A percentile compares a stretch with the other conserved stretches of the same genome.
These are phyloP conservation scores for Spialia ferax DNA, from an alignment of 2,888 invertebrate genomes.

Conservation along the genomic window DNA sequence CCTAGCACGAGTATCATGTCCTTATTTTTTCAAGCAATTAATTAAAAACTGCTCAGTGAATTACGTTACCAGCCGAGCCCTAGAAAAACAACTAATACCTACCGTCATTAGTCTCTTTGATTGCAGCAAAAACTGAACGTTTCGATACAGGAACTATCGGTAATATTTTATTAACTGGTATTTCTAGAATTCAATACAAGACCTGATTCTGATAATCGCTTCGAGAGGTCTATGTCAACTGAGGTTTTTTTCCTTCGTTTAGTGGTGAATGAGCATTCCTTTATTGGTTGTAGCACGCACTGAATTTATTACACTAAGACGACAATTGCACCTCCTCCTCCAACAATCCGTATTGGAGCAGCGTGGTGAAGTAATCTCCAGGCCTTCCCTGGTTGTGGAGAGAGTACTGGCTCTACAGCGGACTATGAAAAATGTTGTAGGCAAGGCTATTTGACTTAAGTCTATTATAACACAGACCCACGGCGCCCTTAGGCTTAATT, in stretches of 20 bases:
- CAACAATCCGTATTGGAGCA: too few relatives aligned
- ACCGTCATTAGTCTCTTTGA: slow-evolving; percentile 40
- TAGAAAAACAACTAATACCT: slow-evolving; percentile 26
- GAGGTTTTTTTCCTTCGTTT: not conserved
- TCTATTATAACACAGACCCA: too few relatives aligned
- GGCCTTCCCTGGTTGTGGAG: too few relatives aligned
- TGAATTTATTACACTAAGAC: too few relatives aligned
- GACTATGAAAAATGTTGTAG: too few relatives aligned
- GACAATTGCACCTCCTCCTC: too few relatives aligned
- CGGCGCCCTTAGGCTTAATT: too few relatives aligned
- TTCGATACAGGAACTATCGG: slow-evolving; percentile 35
- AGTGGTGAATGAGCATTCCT: not conserved
- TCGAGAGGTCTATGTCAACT: not conserved
- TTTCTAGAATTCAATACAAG: slow-evolving; percentile 32
- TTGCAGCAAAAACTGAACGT: slow-evolving; percentile 34
- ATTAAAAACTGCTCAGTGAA: slow-evolving; percentile 23
- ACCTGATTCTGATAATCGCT: slow-evolving; percentile 27
- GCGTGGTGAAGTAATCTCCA: too few relatives aligned
- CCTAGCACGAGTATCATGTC: slow-evolving; percentile 15
- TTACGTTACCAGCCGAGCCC: not conserved
- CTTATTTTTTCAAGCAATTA: slow-evolving; percentile 28
- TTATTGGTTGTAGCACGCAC: not conserved
- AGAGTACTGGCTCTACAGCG: too few relatives aligned
- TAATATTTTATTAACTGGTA: slow-evolving; percentile 28
- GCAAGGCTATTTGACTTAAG: too few relatives aligned